Conservation (phyloP, 2,888 invertebrate genomes). For the Choristoneura rosaceana region DNA sequence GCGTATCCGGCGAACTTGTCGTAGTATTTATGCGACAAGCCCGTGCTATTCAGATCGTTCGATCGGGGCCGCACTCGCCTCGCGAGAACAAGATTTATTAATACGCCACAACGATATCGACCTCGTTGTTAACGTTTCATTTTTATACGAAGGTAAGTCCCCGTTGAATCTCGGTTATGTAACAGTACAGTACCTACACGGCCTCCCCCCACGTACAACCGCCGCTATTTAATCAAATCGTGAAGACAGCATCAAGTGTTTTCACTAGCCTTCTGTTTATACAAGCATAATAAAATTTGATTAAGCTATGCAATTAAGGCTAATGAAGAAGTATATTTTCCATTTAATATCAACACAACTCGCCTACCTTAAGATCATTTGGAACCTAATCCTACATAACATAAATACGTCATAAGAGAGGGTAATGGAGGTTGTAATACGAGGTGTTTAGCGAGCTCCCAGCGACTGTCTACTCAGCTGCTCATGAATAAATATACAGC, state of each 20-base stretch:
- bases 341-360: constrained; percentile 33
- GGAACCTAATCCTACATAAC: constrained; percentile 58
- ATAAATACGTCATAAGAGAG: constrained; percentile 62
- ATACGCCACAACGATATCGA: constrained; percentile 23
- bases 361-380: constrained; percentile 52
- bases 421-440: constrained; percentile 58
- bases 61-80: neutral
- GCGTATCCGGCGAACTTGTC: neutral
- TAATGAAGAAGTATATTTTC: neutral
- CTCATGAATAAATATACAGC: constrained; percentile 66
- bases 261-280: neutral
- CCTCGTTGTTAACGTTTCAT: constrained; percentile 7
- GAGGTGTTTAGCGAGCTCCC: constrained; percentile 61
- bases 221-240: neutral
- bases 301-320: neutral
- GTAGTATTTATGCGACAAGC: neutral
- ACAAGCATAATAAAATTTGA: neutral
- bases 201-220: constrained; percentile 16
- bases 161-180: constrained; percentile 1
- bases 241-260: neutral
- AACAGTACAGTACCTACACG: constrained; percentile 7
- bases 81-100: constrained; percentile 20
- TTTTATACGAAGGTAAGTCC: constrained; percentile 15
- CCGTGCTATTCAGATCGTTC: neutral
- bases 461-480: constrained; percentile 51